phyloP scores from a whole-genome alignment of 2,113 vertebrate species.

The Narcine bancroftii region DNA sequence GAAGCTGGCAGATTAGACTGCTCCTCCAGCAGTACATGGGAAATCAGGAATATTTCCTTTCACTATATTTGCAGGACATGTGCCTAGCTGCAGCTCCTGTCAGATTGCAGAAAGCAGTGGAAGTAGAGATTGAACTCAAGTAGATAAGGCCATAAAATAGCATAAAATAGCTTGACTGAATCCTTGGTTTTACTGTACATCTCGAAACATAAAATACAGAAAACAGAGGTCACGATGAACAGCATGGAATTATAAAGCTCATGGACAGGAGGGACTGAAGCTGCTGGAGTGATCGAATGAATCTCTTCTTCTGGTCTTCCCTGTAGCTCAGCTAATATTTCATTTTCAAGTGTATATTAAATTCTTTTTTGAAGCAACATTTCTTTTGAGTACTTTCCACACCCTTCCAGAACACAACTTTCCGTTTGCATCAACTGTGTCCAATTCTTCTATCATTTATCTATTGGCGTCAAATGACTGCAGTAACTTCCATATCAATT shows the following conservation, averaged over 20 bases:
- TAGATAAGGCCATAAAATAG: background rate
- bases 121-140: too few relatives aligned
- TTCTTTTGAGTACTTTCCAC: background rate
- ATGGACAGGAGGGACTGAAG: background rate
- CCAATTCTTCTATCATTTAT: background rate
- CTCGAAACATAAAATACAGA: background rate
- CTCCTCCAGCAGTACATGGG: too few relatives aligned
- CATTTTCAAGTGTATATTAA: background rate
- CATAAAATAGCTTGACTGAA: background rate
- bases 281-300: background rate
- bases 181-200: background rate
- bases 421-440: background rate
- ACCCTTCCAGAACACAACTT: background rate
- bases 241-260: background rate
- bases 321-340: background rate
- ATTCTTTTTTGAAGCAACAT: background rate
- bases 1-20: too few relatives aligned
- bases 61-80: too few relatives aligned
- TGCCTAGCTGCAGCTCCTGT: too few relatives aligned
- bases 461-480: background rate
- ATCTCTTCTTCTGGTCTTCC: background rate
- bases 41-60: too few relatives aligned
- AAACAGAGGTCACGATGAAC: conserved; percentile 2
- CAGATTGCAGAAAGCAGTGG: too few relatives aligned
- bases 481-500: background rate